Evolutionary conservation across 2,888 invertebrate genomes (phyloP), one percentile per base, ranked within the genome.

Genomic region (Nomada ferruginata): DNA sequence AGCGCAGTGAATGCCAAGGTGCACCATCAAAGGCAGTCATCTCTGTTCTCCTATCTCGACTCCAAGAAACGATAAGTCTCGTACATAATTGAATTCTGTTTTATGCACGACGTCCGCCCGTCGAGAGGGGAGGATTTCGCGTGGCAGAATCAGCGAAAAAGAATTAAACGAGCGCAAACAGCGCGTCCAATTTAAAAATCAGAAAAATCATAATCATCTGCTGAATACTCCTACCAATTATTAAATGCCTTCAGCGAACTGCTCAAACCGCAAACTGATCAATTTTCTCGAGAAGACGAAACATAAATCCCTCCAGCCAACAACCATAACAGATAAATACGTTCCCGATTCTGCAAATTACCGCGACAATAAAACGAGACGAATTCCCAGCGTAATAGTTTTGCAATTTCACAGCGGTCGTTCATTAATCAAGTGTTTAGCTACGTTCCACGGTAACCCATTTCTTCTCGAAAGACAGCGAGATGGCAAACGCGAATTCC

Each of bases 21-120:
- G 20, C 36, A 26, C 29, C 71, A 50, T 82, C 71, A 71, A 78
- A 82, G 80, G 63, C 71, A 69, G 65, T 26, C 69, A 11, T 23
- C 20, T 52, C 59, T 29, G 42, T 52, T 69, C 18, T 66, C 60
- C 36, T 72, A 82, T 82, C 72, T 75, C 68, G 55, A 61, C 69
- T 66, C 65, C 71, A 44, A 53, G 71, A 68, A 75, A 68, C 66
- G 83, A 79, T 83, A 83, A 79, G 68, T 83, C 73, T 72, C 53
- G 63, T 66, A 44, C 60, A 71, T 82, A 84, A 84, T 84, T 84
- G 79, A 84, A 83, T 83, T 64, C 66, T 64, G 65, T 71, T 74
- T 79, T 78, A 83, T 70, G 73, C 82, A 77, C 65, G 69, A 61
- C 81, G 64, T 81, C 63, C 66, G 76, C 52, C 2, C n/a, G 47